Base-by-base conservation (phyloP, 2,888 invertebrate genomes). In the Molorchus minor region DNA sequence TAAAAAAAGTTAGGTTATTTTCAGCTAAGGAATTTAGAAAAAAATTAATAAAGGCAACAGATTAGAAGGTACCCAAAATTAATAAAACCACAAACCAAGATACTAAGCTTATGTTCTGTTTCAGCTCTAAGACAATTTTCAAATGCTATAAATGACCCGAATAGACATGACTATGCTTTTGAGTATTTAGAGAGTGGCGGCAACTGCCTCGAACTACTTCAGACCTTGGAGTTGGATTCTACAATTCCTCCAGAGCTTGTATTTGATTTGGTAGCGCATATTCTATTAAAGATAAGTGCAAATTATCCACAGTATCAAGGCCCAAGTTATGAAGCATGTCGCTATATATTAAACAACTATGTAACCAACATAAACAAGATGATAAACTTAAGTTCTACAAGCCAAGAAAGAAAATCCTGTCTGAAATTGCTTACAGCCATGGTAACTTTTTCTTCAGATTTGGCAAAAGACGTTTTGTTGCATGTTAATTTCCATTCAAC, bases 131-230 rank as follows among this genome's bases (percentile, higher is more conserved):
- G 68, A 46, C 59, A 63, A 46, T 73, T 72, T 61, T 45, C 65
- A 21, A 44, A 58, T 13, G 20, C 55, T 15, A 19, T 69, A 52
- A 56, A 58, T 19, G 38, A 57, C 30, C 40, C 59, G 0, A 43
- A 65, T 68, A 77, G 82, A 58, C 69, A 72, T 62, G 80, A 85
- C 73, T 83, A 86, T 74, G 80, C 88, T 35, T 77, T 84, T 1
- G 86, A 88, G 64, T 92, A 91, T 74, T 81, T 92, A 13, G 85
- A 88, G 68, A 82, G 83, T 55, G 90, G 90, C 1, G 92, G 92
- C 1, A 89, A 85, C 71, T 86, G 89, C 0, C 82, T 88, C 45
- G 91, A 92, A 79, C 82, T 92, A 47, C 81, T 90, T 1, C 84
- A 86, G 47, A 84, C 88, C 35, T 80, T 92, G 10, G 86, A 87